Conservation (phyloP, 2,797 vertebrate genomes). For the Trichosurus vulpecula region DNA sequence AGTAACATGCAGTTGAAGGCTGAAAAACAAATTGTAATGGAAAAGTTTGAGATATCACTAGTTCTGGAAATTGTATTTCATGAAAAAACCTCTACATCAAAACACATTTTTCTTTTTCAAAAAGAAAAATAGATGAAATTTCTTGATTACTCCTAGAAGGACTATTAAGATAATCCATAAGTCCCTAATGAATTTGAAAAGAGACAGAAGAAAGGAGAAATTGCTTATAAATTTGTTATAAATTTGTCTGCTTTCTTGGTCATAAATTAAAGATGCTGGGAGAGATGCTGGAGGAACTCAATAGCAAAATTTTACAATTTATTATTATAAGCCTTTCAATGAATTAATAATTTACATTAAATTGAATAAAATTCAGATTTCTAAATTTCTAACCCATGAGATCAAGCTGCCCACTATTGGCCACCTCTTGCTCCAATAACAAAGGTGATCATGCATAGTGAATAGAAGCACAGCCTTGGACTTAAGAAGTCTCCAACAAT, state of each 20-base stretch:
- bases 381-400: background rate
- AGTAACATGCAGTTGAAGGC: background rate
- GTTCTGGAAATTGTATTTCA: background rate
- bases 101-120: background rate
- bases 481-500: background rate
- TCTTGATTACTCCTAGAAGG: background rate
- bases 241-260: conserved; percentile 21
- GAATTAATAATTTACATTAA: background rate
- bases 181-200: background rate
- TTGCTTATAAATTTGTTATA: conserved; percentile 30
- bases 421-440: background rate
- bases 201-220: conserved; percentile 33
- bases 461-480: background rate
- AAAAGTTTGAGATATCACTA: background rate
- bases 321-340: background rate
- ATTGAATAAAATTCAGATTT: background rate
- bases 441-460: background rate
- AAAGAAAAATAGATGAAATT: conserved; percentile 20
- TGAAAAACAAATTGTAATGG: background rate
- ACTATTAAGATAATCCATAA: background rate
- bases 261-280: background rate
- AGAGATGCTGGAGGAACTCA: background rate
- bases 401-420: background rate
- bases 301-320: conserved; percentile 4
- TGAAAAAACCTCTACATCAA: background rate